Evolutionary conservation across 2,888 invertebrate species (phyloP), one percentile per base, ranked within the genome.

Genomic region (Hirudinaria manillensis): DNA sequence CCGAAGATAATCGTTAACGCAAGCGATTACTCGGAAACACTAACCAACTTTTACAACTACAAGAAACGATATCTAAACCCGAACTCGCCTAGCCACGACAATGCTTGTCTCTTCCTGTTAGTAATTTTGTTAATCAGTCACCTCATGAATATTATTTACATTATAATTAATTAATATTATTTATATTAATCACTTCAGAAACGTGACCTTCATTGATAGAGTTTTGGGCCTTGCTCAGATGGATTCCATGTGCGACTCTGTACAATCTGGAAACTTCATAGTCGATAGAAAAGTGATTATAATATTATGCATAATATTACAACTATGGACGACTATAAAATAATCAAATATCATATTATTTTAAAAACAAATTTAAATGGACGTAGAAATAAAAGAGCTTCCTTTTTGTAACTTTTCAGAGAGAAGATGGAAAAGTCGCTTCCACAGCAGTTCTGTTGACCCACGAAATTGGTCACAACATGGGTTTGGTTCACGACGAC

Each of bases 391-490:
- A 19, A 19, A 19, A 19, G 66, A 16, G 13, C 10, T 65, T 65
- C 29, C 24, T 19, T 65, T 27, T 65, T 10, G 13, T 65, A 27
- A 65, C 29, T 65, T 65, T 27, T 13, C 61, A 61, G 61, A 4
- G 6, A 61, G 0, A 24, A 61, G 24, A 10, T 27, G 10, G 0
- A 1, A n/a, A 13, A 10, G 21, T 36, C 4, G 16, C 4, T 1
- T 6, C 32, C 16, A 10, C 68, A 4, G 68, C 34, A 68, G 7
- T 32, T 10, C 4, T 68, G 32, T 7, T 68, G 34, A 68, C 68
- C 7, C 68, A 68, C 68, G 68, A 68, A 34, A 29, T 68, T 32
- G 68, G 68, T n/a, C 68, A 68, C 68, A 68, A 36, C 21, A 1
- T 68, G 32, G 68, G 68, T 3, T 1, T 68, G 32, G 13, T 3